phyloP scores from a whole-genome alignment of 2,888 invertebrate species.

The Pomacea canaliculata region DNA sequence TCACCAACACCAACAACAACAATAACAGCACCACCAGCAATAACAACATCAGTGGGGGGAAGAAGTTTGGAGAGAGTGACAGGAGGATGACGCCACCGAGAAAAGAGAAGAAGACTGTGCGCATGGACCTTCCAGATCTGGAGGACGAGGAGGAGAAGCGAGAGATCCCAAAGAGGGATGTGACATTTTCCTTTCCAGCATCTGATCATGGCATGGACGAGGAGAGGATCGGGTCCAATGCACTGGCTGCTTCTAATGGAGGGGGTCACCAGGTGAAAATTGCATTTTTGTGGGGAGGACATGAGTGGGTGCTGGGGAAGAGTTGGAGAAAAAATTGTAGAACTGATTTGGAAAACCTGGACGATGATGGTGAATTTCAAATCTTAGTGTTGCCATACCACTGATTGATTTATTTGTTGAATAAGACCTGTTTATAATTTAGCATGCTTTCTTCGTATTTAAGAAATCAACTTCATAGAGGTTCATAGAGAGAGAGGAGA shows the following conservation, averaged over 20 bases:
- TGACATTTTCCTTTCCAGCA: background rate
- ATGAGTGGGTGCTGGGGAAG: no score
- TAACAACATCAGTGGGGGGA: constrained; percentile 1
- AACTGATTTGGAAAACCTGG: no score
- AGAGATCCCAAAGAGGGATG: constrained; percentile 9
- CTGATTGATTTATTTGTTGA: no score
- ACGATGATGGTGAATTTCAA: no score
- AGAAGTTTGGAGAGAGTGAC: constrained; percentile 2
- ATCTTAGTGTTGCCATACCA: no score
- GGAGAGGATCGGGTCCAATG: constrained; percentile 12
- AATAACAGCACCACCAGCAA: background rate
- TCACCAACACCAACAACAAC: background rate
- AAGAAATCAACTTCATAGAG: no score
- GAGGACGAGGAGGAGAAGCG: constrained; percentile 19
- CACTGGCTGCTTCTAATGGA: background rate
- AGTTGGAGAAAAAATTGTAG: no score
- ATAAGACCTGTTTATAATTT: no score
- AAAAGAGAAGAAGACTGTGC: constrained; percentile 24
- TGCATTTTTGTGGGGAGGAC: no score
- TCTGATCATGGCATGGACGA: constrained; percentile 1
- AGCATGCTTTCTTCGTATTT: no score
- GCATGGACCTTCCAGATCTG: constrained; percentile 22
- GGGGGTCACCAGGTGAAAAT: no score
- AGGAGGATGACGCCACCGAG: background rate
- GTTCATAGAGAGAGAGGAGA: no score